Evolutionary conservation across 2,113 vertebrate genomes (phyloP).

Genomic region (Alligator sinensis): DNA sequence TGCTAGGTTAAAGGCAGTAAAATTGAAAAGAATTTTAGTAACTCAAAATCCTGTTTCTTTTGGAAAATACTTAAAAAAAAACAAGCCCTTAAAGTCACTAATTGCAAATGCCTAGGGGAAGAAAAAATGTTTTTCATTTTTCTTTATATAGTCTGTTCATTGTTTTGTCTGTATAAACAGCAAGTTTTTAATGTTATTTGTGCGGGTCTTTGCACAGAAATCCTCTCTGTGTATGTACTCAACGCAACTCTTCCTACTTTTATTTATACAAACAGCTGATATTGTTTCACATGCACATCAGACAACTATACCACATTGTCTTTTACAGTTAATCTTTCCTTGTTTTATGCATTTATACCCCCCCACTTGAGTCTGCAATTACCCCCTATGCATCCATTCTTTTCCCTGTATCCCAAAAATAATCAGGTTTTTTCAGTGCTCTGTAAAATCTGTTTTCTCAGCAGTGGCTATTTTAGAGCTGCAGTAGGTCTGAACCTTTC

Average conservation of each 20-base stretch:
- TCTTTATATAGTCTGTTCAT: not conserved
- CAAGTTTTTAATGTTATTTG: not conserved
- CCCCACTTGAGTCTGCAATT: not conserved
- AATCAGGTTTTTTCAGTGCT: not conserved
- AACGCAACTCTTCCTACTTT: not conserved
- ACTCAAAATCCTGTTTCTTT: not conserved
- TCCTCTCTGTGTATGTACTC: not conserved
- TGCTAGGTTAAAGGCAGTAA: not conserved
- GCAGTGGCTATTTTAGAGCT: not conserved
- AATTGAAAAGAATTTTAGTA: not conserved
- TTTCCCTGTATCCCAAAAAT: rapidly evolving
- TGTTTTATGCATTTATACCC: not conserved
- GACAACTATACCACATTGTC: not conserved
- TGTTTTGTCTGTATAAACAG: not conserved
- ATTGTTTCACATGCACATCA: not conserved
- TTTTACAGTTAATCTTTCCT: not conserved
- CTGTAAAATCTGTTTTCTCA: not conserved
- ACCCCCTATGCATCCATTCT: not conserved
- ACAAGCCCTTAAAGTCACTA: not conserved
- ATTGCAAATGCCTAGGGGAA: not conserved
- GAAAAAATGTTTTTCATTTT: not conserved
- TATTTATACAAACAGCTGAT: not conserved
- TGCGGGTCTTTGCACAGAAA: rapidly evolving
- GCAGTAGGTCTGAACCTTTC: not conserved
- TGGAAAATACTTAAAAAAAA: not conserved